Base-by-base conservation (phyloP, 2,888 invertebrate species). In the Arctia plantaginis region DNA sequence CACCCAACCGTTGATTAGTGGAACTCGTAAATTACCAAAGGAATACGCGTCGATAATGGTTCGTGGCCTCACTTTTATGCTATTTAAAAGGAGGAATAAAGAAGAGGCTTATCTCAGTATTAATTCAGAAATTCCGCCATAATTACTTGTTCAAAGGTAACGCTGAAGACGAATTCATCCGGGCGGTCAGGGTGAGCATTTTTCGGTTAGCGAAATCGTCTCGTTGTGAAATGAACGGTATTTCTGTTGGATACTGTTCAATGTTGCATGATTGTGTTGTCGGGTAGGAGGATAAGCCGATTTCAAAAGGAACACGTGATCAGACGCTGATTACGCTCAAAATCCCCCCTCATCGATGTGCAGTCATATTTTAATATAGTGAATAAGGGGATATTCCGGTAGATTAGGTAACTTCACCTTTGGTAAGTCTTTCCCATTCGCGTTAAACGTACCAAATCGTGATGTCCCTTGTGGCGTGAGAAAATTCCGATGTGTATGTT, bases 291-390 rank as follows among this genome's bases (percentile, higher is more conserved):
- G 92, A 93, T 94, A 94, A 95, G 94, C 93, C 91, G 93, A 92
- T 94, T 94, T 94, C 90, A 92, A 92, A 94, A 93, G 93, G 92
- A 92, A 92, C 93, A 92, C 93, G 94, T 94, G 95, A 94, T 94
- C 93, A 91, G 91, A 92, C 91, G 93, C 89, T 93, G 94, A 94
- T 94, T 94, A 94, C 93, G 91, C 90, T 87, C 84, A 83, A 86
- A 71, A 77, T 70, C 80, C 74, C 80, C 85, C 86, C 87, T 80
- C 84, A 81, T 80, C 84, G 82, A 80, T 79, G 85, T 87, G 90
- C 92, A 93, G 92, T 93, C 94, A 93, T 95, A 95, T 93, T 94
- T 94, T 94, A 94, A 95, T 95, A 94, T 94, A 90, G 92, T 90
- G 93, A 92, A 92, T 90, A 90, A 90, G 90, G 86, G 89, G 86